Evolutionary conservation across 2,797 vertebrate genomes (phyloP), one percentile per base, ranked within the genome.

Genomic region (Brachyalestes nurse): DNA sequence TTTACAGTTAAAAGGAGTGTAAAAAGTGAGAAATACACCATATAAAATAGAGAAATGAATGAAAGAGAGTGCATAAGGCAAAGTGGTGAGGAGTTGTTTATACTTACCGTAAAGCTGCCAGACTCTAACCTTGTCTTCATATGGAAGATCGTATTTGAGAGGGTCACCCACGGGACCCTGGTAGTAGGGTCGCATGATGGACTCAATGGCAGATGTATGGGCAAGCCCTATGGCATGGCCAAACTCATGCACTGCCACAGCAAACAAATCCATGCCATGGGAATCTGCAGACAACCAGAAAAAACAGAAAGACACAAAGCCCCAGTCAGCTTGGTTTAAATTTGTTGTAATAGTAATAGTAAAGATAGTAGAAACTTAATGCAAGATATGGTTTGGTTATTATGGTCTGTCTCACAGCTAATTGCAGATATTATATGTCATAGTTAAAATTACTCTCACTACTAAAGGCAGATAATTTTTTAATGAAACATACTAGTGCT

Each of bases 171-270:
- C 98, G 0, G 98, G 97, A 8, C 98, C 98, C 89, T 96, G 97
- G 92, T 99, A 99, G 88, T 99, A 99, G 0, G 98, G 98, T 51
- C 95, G 95, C 98, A 99, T 99, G 92, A 99, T 97, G 83, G 98
- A 99, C 84, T 95, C 94, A 0, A 95, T 90, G 78, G 96, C 94
- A 0, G 97, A 97, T 58, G 96, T 95, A 79, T 99, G 98, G 40
- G 96, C 96, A 87, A 99, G 92, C 19, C 98, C 98, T 0, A 99
- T 97, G 84, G 98, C 97, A 0, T 99, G 98, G 75, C 98, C 98
- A 0, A 99, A 99, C 87, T 98, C 98, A 0, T 99, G 98, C 45
- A 99, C 97, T 0, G 98, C 98, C 17, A 99, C 98, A 0, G 98
- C 96, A 40, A 99, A 99, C 53, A 99, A 92, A 87, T 99, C 98